Base-by-base conservation (phyloP, 1,140 invertebrate species). In the Lysiphlebus fabarum region DNA sequence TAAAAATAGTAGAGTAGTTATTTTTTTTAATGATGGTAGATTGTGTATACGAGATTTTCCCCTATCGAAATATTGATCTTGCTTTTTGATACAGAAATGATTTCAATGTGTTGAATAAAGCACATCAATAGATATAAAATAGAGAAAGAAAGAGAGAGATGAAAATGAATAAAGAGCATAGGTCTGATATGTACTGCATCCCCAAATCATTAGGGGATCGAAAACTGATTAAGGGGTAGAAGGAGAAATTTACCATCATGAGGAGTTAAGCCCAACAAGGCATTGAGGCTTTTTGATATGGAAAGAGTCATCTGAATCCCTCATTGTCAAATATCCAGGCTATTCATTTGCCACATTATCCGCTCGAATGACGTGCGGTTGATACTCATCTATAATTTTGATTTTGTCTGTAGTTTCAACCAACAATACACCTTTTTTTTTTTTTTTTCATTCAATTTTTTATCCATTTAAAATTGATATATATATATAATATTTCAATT, bases 301-400 rank as follows among this genome's bases (percentile, higher is more conserved):
- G 17, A 75, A 76, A 77, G 71, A 77, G 74, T 76, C 73, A 73
- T 51, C 66, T 63, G 63, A 72, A 67, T 72, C 75, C 71, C 70
- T 74, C 73, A 71, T 72, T 75, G 69, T 75, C 69, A 61, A 14
- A 44, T 57, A 38, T 56, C 57, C 42, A 64, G 55, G 7, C 74
- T 75, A 76, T 77, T 77, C 75, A 77, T 76, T 75, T 71, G 65
- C 53, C 57, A 70, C 63, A 75, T 75, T 76, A 76, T 75, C 72
- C 68, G 66, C 63, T 65, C 65, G 67, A 68, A 75, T 76, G 73
- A 72, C 72, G 70, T 73, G 72, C 70, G 71, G 71, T 72, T 75
- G 70, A 74, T 76, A 73, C 68, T 70, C 69, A 72, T 75, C 71
- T 74, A 74, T 75, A 75, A 76, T 75, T 74, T 75, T 64, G 64